Evolutionary conservation across 2,113 vertebrate genomes (phyloP), one percentile per base, ranked within the genome.

Genomic region (Corythornis cristatus): DNA sequence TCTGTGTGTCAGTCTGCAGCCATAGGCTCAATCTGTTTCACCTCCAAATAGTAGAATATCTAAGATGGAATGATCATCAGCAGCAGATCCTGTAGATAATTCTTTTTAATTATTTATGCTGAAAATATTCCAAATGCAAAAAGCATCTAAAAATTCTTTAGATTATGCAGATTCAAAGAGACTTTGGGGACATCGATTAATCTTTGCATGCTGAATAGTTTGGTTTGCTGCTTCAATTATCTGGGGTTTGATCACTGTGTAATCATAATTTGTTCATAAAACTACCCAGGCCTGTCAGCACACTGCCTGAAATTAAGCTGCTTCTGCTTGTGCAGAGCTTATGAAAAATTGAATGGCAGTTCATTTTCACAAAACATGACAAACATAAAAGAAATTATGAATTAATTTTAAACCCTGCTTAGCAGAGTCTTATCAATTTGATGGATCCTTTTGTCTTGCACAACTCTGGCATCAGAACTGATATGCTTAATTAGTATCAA

Each of bases 261-360:
- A 96, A 96, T 97, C 93, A 90, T 97, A 96, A 97, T 98, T 96
- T 97, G 92, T 95, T 96, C 93, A 70, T 95, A 96, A 97, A 97
- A 96, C 96, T 96, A 96, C 53, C 88, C 96, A 96, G 95, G 91
- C 93, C 97, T 98, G 97, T 97, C 97, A 96, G 95, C 96, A 92
- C 86, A 89, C 83, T 88, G 90, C 92, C 97, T 98, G 97, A 98
- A 98, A 98, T 97, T 85, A 95, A 97, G 95, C 88, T 75, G 31
- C 89, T 94, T 95, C 94, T 93, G 87, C 96, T 95, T 96, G 78
- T 91, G 61, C 68, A 87, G 92, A 91, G 95, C 95, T 98, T 97
- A 96, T 97, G 97, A 97, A 97, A 98, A 97, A 97, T 94, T 98
- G 95, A 98, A 96, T 98, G 98, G 97, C 98, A 98, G 98, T 97